These are phyloP conservation scores for Drosophila littoralis DNA, from an alignment of 1,140 invertebrate species.

Conservation along the genomic window DNA sequence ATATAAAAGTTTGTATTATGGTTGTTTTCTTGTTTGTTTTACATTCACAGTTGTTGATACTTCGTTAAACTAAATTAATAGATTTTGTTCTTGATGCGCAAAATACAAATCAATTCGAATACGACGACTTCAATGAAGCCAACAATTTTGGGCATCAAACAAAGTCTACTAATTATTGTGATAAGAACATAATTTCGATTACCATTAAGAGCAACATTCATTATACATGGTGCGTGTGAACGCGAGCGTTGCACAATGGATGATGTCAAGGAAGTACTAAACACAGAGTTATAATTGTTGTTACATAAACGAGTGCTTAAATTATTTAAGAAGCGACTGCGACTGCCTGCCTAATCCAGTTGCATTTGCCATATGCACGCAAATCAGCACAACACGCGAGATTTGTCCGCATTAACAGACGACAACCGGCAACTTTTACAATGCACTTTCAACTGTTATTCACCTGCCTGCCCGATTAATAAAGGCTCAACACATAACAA, in stretches of 20 bases:
- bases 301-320: constrained; percentile 76
- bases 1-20: constrained; percentile 36
- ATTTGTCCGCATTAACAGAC: constrained; percentile 64
- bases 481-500: constrained; percentile 34
- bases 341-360: constrained; percentile 46
- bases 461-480: constrained; percentile 54
- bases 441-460: constrained; percentile 46
- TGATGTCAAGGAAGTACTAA: constrained; percentile 44
- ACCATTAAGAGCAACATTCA: constrained; percentile 63
- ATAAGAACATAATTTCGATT: constrained; percentile 69
- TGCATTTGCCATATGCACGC: constrained; percentile 57
- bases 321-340: constrained; percentile 56
- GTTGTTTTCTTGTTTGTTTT: constrained; percentile 21
- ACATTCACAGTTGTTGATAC: constrained; percentile 58
- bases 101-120: constrained; percentile 22
- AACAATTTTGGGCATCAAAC: constrained; percentile 41
- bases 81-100: constrained; percentile 41
- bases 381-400: constrained; percentile 78
- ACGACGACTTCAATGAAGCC: background rate
- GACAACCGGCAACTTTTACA: constrained; percentile 63
- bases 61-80: constrained; percentile 67
- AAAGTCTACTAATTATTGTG: constrained; percentile 54
- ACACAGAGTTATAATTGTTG: constrained; percentile 67
- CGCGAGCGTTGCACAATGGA: constrained; percentile 30
- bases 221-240: constrained; percentile 54